Evolutionary conservation across 2,888 invertebrate species (phyloP), one percentile per base, ranked within the genome.

Genomic region (Sarcophaga caerulescens): DNA sequence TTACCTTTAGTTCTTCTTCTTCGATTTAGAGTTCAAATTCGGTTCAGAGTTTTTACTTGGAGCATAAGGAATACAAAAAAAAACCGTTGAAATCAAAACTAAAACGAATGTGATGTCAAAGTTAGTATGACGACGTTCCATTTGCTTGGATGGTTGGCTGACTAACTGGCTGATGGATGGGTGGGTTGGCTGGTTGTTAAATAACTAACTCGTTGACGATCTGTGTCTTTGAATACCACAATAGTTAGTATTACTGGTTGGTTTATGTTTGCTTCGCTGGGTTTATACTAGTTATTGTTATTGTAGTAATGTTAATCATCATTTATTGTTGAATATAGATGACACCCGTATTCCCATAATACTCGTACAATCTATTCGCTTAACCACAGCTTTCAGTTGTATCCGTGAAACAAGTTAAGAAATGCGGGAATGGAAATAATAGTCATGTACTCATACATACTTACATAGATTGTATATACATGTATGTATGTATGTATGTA

Each of bases 381-480:
- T 35, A 35, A 35, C 8, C 35, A 52, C 17, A 52, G 17, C 35
- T 25, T 63, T 63, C 25, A 14, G 5, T 14, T 52, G 52, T 14
- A 47, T 57, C 63, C 62, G 52, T 11, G 52, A 69, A 84, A 84
- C 84, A 75, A 76, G 84, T 84, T 84, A 76, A 80, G 69, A 80
- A 84, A 84, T 79, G 79, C 80, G 79, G 79, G 75, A 84, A 84
- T 80, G 25, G 1, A 78, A 84, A 84, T 79, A 84, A 79, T 75
- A 59, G 59, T 60, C 59, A 69, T 84, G 74, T 79, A 69, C 12
- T 70, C 65, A 82, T 17, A 12, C 12, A 14, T 52, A 14, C 12
- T 14, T 12, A 70, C 65, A 82, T 17, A 12, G 4, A 14, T 52
- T 52, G 17, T 52, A 17, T 52, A 52, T 52, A 12, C 5, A 52